phyloP scores from a whole-genome alignment of 1,140 invertebrate genomes.

The Anoplophora glabripennis region DNA sequence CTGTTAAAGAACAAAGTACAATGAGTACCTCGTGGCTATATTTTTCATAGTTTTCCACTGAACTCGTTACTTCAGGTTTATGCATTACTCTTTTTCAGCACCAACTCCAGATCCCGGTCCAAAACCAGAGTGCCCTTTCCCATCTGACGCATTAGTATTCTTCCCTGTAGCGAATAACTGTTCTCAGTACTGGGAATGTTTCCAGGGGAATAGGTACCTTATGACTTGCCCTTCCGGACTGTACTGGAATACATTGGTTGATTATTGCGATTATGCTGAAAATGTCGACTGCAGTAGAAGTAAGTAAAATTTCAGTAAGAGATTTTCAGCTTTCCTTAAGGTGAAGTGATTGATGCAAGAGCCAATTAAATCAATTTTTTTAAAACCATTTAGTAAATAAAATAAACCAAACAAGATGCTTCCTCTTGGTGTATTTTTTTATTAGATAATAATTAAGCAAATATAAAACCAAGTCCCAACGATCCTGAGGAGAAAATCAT shows the following conservation, averaged over 20 bases:
- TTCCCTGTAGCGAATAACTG: constrained; percentile 22
- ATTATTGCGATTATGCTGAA: constrained; percentile 23
- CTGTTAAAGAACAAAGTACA: no score
- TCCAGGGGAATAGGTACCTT: constrained; percentile 13
- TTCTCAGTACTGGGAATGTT: constrained; percentile 26
- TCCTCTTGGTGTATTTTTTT: no score
- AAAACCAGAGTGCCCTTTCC: constrained; percentile 17
- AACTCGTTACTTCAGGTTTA: no score
- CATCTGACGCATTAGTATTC: neutral
- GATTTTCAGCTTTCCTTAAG: neutral
- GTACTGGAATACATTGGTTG: constrained; percentile 21
- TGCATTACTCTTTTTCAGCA: neutral
- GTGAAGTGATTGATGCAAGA: no score
- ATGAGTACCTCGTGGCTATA: no score
- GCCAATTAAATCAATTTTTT: no score
- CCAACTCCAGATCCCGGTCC: neutral
- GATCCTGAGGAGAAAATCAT: no score
- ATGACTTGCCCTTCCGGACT: constrained; percentile 22
- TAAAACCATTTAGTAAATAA: no score
- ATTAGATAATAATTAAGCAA: no score
- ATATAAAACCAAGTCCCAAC: no score
- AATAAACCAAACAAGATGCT: no score
- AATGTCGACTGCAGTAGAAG: constrained; percentile 9
- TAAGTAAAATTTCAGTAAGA: neutral
- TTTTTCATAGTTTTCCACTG: no score